phyloP scores from a whole-genome alignment of 2,113 vertebrate species.

The Etheostoma cragini region DNA sequence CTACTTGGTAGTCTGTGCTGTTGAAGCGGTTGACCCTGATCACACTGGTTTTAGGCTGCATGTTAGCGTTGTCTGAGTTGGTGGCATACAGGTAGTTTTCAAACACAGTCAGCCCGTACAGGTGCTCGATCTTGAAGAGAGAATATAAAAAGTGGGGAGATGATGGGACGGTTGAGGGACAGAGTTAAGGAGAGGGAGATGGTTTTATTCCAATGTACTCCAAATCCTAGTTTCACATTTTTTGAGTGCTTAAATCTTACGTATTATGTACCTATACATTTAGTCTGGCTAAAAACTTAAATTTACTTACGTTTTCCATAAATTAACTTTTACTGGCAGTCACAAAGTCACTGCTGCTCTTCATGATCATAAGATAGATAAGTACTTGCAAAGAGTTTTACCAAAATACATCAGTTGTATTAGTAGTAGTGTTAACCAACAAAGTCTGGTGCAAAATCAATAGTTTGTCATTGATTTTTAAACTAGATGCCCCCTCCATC shows the following conservation, averaged over 20 bases:
- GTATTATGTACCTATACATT: background rate
- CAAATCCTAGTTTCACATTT: background rate
- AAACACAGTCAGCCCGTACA: slow-evolving; percentile 94
- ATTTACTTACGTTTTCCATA: background rate
- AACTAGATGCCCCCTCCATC: background rate
- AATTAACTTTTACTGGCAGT: background rate
- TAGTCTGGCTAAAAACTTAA: background rate
- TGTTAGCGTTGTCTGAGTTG: slow-evolving; percentile 95
- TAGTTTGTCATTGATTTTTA: background rate
- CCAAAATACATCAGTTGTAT: background rate
- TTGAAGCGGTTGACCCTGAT: slow-evolving; percentile 97
- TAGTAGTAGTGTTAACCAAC: background rate
- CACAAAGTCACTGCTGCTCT: background rate
- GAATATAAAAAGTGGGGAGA: background rate
- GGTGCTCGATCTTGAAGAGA: slow-evolving; percentile 88
- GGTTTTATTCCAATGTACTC: background rate
- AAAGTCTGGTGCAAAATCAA: background rate
- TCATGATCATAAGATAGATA: background rate
- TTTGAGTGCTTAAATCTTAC: background rate
- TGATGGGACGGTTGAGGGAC: background rate
- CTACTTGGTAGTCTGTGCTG: slow-evolving; percentile 96
- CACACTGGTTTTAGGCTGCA: slow-evolving; percentile 97
- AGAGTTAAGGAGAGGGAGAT: background rate
- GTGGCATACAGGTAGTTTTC: slow-evolving; percentile 99
- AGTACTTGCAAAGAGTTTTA: background rate